Evolutionary conservation across 2,113 vertebrate species (phyloP).

Genomic region (Peromyscus californicus): DNA sequence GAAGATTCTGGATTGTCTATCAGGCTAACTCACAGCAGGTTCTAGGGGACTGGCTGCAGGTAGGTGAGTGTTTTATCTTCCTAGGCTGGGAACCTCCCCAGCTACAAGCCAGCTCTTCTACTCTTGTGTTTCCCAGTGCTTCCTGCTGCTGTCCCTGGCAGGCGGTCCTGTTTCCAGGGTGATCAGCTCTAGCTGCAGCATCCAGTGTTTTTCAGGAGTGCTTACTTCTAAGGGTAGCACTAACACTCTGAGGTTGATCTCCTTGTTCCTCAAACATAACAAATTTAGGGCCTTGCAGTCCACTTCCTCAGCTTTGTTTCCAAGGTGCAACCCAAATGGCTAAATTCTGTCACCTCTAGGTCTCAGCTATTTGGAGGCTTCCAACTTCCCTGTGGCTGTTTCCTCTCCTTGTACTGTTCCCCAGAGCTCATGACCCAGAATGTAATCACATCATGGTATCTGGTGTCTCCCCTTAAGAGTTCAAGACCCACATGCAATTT

Average conservation of each 20-base stretch:
- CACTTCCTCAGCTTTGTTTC: background rate
- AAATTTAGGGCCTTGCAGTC: background rate
- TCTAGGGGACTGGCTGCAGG: background rate
- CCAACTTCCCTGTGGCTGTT: background rate
- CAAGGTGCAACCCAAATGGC: background rate
- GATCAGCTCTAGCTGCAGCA: background rate
- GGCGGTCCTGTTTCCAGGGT: background rate
- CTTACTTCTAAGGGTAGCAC: background rate
- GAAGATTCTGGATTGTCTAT: background rate
- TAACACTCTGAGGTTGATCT: background rate
- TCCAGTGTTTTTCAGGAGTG: background rate
- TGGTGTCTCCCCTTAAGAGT: background rate
- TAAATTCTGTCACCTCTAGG: background rate
- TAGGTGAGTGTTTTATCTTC: background rate
- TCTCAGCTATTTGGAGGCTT: background rate
- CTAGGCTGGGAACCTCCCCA: background rate
- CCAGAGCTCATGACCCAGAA: background rate
- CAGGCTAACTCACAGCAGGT: background rate
- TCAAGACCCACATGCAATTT: background rate
- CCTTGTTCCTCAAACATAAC: background rate
- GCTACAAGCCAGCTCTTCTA: background rate
- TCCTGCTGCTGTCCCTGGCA: background rate
- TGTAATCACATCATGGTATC: background rate
- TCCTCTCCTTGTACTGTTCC: background rate
- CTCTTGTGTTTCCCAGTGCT: too few relatives aligned